Evolutionary conservation across 1,140 invertebrate genomes (phyloP).

Genomic region (Metaphire vulgaris): DNA sequence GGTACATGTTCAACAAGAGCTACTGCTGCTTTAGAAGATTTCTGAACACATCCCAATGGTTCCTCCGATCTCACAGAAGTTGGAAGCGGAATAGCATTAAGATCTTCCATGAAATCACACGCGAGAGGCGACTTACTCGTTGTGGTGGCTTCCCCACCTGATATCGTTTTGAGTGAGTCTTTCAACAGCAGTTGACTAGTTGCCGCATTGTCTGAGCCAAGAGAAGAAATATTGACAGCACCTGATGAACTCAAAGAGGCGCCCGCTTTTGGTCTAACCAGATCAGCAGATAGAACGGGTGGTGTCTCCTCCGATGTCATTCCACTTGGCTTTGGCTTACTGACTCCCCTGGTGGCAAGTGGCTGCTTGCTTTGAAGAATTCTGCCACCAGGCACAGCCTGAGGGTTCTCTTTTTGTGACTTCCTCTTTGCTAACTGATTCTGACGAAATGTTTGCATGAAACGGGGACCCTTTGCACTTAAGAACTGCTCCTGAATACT

Average conservation of each 20-base stretch:
- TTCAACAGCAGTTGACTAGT: no score
- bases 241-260: no score
- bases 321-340: background rate
- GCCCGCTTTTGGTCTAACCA: no score
- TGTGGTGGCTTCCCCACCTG: background rate
- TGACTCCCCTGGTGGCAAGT: background rate
- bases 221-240: no score
- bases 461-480: background rate
- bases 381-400: background rate
- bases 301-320: background rate
- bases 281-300: background rate
- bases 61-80: background rate
- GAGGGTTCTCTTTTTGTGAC: background rate
- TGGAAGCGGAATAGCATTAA: background rate
- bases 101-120: no score
- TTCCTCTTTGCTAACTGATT: background rate
- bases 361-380: background rate
- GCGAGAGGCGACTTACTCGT: background rate
- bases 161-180: no score
- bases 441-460: background rate
- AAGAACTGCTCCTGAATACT: background rate
- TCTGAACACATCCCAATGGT: no score
- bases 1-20: no score
- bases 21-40: no score
- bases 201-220: no score